These are phyloP conservation scores for Sterna hirundo DNA, from an alignment of 2,113 vertebrate species.

Conservation along the genomic window DNA sequence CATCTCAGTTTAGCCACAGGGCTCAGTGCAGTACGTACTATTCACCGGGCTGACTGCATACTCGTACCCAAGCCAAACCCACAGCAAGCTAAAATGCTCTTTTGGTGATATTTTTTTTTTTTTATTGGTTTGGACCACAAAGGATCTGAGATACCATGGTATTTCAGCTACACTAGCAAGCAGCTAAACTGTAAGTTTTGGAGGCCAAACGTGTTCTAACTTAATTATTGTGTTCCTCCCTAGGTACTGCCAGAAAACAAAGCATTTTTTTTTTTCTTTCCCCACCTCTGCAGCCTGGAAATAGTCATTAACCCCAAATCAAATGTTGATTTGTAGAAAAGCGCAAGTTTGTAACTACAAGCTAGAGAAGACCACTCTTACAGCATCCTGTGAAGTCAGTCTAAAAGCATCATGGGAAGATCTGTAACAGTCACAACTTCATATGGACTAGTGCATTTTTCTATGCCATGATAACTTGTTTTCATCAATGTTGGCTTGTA, in stretches of 20 bases:
- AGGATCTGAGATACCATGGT: neutral
- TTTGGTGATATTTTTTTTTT: too few relatives aligned
- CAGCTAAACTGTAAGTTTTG: neutral
- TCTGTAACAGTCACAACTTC: neutral
- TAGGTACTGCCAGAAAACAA: neutral
- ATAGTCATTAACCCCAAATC: neutral
- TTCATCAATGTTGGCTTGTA: neutral
- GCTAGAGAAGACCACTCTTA: neutral
- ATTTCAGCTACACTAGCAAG: neutral
- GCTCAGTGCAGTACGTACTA: neutral
- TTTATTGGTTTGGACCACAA: neutral
- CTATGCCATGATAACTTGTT: neutral
- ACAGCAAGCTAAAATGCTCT: accelerated
- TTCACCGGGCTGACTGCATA: neutral
- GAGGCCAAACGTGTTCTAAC: neutral
- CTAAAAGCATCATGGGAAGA: neutral
- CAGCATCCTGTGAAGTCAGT: neutral
- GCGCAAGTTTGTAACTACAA: neutral
- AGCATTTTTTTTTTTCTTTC: neutral
- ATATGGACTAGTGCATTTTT: neutral
- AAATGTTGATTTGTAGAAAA: neutral
- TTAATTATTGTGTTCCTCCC: neutral
- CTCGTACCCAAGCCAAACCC: neutral
- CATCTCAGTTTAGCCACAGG: neutral
- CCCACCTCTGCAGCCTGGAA: neutral